Conservation (phyloP, 2,113 vertebrate species). For the Neolamprologus caudopunctatus region DNA sequence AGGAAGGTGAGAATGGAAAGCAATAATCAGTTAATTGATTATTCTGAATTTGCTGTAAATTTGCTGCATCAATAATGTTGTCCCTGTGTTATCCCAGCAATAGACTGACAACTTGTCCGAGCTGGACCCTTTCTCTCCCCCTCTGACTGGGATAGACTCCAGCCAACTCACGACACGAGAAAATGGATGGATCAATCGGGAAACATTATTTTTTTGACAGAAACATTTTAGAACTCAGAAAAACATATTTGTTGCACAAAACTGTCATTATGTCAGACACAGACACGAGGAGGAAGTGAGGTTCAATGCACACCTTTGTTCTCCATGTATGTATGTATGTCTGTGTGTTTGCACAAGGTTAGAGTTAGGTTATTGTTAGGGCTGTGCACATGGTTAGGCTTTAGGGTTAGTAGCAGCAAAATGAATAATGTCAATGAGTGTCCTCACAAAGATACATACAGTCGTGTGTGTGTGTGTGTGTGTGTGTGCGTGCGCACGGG, state of each 20-base stretch:
- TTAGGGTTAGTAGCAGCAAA: background rate
- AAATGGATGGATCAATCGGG: background rate
- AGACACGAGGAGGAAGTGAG: slow-evolving; percentile 3
- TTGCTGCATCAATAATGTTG: background rate
- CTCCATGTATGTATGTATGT: background rate
- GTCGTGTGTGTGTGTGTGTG: background rate
- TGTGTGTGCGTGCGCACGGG: background rate
- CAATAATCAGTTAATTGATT: background rate
- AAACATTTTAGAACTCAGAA: background rate
- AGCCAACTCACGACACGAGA: background rate
- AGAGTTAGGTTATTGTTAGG: background rate
- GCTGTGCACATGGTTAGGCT: background rate
- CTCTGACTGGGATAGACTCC: background rate
- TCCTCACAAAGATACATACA: background rate
- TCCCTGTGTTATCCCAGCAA: background rate
- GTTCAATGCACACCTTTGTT: background rate
- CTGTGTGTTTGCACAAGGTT: background rate
- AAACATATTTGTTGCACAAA: background rate
- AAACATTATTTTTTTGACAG: background rate
- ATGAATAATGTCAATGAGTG: background rate
- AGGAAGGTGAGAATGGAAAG: background rate
- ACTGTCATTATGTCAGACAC: background rate
- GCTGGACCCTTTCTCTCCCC: background rate
- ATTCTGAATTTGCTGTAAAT: background rate
- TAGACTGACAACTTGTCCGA: background rate